A percentile compares a stretch with the other conserved stretches of the same genome.
These are phyloP conservation scores for Stenichneumon culpator DNA, from an alignment of 2,888 invertebrate species.

Conservation along the genomic window DNA sequence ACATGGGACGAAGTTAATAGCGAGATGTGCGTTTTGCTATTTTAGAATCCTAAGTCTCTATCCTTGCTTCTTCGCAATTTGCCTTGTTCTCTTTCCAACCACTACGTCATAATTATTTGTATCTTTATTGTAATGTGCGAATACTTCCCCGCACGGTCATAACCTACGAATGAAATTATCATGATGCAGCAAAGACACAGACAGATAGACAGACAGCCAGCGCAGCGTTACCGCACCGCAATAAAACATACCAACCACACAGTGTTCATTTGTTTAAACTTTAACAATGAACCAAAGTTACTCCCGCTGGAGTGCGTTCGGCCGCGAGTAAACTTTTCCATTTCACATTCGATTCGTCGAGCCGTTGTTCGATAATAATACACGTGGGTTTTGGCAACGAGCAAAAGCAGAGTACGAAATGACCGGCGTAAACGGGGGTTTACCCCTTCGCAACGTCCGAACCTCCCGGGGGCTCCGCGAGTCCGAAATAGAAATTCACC, in stretches of 20 bases:
- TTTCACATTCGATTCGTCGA: constrained; percentile 51
- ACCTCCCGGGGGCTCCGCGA: constrained; percentile 4
- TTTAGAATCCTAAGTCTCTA: constrained; percentile 10
- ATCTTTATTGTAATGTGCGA: not conserved
- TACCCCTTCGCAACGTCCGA: constrained; percentile 5
- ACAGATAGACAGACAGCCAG: not conserved
- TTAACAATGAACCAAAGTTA: constrained; percentile 44
- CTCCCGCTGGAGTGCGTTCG: constrained; percentile 16
- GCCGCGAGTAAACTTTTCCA: constrained; percentile 42
- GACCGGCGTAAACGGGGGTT: constrained; percentile 42
- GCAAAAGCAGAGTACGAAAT: constrained; percentile 27
- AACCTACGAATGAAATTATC: not conserved
- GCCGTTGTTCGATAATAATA: constrained; percentile 66
- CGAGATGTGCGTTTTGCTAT: constrained; percentile 63
- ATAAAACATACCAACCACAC: not conserved
- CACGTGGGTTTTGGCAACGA: constrained; percentile 61
- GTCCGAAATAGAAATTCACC: constrained; percentile 59
- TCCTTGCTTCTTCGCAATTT: constrained; percentile 31
- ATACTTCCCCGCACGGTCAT: not conserved
- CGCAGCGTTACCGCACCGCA: not conserved
- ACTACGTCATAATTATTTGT: not conserved
- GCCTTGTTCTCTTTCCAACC: constrained; percentile 20
- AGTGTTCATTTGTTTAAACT: constrained; percentile 31
- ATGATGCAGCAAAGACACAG: not conserved
- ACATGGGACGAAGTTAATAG: constrained; percentile 73